A percentile compares a stretch with the other conserved stretches of the same genome.
Conservation (phyloP, 2,113 vertebrate genomes). For the Xenopus laevis region DNA sequence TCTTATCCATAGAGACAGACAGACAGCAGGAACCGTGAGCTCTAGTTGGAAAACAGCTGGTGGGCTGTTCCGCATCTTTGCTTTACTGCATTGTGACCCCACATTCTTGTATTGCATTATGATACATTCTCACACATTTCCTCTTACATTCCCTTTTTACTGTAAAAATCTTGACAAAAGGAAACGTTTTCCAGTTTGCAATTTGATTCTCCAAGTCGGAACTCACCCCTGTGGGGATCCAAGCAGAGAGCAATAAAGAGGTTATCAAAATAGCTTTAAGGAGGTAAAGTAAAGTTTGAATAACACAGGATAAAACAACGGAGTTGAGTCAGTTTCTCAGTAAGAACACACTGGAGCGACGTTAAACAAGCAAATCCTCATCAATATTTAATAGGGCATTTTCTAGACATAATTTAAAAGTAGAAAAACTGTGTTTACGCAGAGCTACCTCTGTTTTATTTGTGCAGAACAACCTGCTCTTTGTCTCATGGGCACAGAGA, state of each 20-base stretch:
- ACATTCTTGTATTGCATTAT: too few relatives aligned
- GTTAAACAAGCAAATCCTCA: constrained; percentile 35
- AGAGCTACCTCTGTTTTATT: background rate
- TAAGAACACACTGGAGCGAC: constrained; percentile 15
- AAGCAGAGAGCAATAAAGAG: constrained; percentile 29
- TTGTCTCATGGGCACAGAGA: background rate
- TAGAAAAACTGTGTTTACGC: background rate
- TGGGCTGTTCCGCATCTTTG: too few relatives aligned
- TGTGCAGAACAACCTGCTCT: constrained; percentile 5
- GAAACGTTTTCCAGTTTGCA: background rate
- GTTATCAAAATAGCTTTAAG: constrained; percentile 40
- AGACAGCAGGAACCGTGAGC: too few relatives aligned
- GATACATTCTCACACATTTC: too few relatives aligned
- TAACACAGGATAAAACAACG: constrained; percentile 27
- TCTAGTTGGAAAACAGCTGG: too few relatives aligned
- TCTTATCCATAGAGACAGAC: too few relatives aligned
- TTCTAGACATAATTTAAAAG: constrained; percentile 22
- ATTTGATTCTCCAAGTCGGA: background rate
- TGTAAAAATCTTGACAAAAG: background rate
- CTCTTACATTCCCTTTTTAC: background rate
- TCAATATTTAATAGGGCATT: constrained; percentile 40
- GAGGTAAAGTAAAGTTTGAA: constrained; percentile 6
- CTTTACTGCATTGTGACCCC: too few relatives aligned
- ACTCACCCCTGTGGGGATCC: constrained; percentile 19
- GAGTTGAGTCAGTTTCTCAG: background rate